A percentile compares a stretch with the other conserved stretches of the same genome.
Evolutionary conservation across 53 echinoderm and acorn worm genomes (phyloP).

Genomic region (Echinometra lucunter): DNA sequence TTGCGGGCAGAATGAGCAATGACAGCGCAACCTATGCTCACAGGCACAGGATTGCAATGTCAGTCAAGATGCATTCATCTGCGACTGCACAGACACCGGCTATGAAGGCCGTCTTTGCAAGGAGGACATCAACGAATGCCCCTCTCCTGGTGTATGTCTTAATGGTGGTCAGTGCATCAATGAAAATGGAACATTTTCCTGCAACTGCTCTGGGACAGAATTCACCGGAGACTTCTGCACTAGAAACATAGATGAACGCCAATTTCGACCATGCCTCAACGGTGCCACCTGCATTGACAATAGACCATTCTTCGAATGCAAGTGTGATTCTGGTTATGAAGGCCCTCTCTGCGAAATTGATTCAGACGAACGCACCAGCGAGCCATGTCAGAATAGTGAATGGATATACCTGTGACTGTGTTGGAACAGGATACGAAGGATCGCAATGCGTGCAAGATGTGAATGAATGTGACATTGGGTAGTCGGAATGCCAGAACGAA

Average conservation of each 20-base stretch:
- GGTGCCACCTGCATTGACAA: conserved; percentile 82
- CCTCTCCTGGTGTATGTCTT: conserved; percentile 60
- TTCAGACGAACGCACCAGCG: conserved; percentile 79
- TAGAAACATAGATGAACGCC: conserved; percentile 84
- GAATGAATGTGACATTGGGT: conserved; percentile 69
- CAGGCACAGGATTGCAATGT: conserved; percentile 70
- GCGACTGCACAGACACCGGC: conserved; percentile 81
- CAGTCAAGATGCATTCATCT: conserved; percentile 69
- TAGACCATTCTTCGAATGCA: conserved; percentile 80
- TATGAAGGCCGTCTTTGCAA: conserved; percentile 78
- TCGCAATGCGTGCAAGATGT: conserved; percentile 65
- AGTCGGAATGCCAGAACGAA: conserved; percentile 68
- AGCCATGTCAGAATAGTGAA: conserved; percentile 76
- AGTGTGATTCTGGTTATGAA: conserved; percentile 78
- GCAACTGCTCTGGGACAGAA: conserved; percentile 84
- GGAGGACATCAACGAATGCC: conserved; percentile 85
- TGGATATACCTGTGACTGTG: conserved; percentile 73
- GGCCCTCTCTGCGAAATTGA: conserved; percentile 78
- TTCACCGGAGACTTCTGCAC: conserved; percentile 80
- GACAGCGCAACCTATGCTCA: conserved; percentile 74
- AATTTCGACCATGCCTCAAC: conserved; percentile 75
- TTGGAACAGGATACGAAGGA: conserved; percentile 75
- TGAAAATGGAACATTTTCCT: conserved; percentile 68
- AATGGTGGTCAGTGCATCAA: conserved; percentile 77
- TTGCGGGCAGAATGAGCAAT: conserved; percentile 80